Base-by-base conservation (phyloP, 1,140 invertebrate species). In the Vollenhovia emeryi region DNA sequence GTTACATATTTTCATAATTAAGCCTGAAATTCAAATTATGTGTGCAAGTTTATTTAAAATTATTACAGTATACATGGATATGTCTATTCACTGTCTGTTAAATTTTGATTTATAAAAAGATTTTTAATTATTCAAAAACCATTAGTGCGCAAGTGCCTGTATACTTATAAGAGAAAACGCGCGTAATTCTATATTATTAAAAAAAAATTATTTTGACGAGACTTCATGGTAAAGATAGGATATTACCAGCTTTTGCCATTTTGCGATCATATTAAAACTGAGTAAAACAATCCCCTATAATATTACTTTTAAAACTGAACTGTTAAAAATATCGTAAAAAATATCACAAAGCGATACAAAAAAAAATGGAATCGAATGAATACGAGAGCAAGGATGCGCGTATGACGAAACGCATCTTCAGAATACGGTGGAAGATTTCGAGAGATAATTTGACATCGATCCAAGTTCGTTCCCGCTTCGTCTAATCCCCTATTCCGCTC, bases 401-500 rank as follows among this genome's bases (percentile, higher is more conserved):
- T n/a, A 18, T 7, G 18, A 57, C 18, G 8, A 43, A 60, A 43
- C 0, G 50, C 57, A n/a, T 75, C 15, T 21, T 57, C 5, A 43
- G 3, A 62, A 21, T 21, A 18, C 24, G 21, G 48, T 7, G 18
- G 24, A 57, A 40, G 50, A 48, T n/a, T 59, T 73, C 30, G 4
- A 18, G n/a, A 15, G 50, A 21, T 73, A 43, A 36, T 73, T 36
- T 21, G 27, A 36, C 13, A 43, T 50, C n/a, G 7, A 30, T 45
- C 40, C 9, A 48, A 45, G 3, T n/a, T 78, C 30, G 7, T 33
- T 33, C 7, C 30, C 60, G 30, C 15, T 50, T 27, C 30, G 2
- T 50, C 30, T 36, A 62, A 79, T 68, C 30, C 21, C 21, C 75
- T 40, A 78, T 66, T 79, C 45, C 43, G n/a, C 8, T 64, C 55